These are phyloP conservation scores for Epinephelus coioides DNA, from an alignment of 2,797 vertebrate genomes.

Conservation along the genomic window DNA sequence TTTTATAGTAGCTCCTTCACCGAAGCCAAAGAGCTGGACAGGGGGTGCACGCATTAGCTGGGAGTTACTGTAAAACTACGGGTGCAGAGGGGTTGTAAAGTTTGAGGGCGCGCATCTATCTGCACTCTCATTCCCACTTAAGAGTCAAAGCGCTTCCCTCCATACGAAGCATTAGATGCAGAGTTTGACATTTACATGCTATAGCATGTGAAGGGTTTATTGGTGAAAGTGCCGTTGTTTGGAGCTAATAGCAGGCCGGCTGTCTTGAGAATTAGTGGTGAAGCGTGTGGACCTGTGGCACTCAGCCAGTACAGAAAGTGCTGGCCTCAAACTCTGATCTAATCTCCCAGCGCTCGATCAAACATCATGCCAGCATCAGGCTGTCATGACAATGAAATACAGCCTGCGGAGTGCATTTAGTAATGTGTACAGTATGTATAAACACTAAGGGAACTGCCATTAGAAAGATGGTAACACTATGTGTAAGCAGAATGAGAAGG, in stretches of 20 bases:
- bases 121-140: constrained; percentile 74
- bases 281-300: constrained; percentile 30
- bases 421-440: constrained; percentile 8
- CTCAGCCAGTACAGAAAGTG: constrained; percentile 33
- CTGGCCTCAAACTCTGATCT: constrained; percentile 43
- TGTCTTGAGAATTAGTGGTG: constrained; percentile 47
- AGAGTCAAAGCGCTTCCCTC: constrained; percentile 49
- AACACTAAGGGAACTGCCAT: not conserved
- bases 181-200: constrained; percentile 61
- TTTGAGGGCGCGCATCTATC: constrained; percentile 63
- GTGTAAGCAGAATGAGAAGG: not conserved
- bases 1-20: constrained; percentile 32
- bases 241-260: constrained; percentile 25
- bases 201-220: constrained; percentile 47
- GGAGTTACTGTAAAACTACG: constrained; percentile 59
- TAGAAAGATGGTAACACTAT: not conserved
- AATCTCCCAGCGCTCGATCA: constrained; percentile 40
- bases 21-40: constrained; percentile 27
- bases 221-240: constrained; percentile 52
- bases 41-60: constrained; percentile 64
- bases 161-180: constrained; percentile 56
- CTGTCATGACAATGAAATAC: constrained; percentile 23
- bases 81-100: constrained; percentile 80
- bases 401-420: constrained; percentile 1
- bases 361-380: constrained; percentile 32